Evolutionary conservation across 2,113 vertebrate species (phyloP).

Genomic region (Laterallus jamaicensis): DNA sequence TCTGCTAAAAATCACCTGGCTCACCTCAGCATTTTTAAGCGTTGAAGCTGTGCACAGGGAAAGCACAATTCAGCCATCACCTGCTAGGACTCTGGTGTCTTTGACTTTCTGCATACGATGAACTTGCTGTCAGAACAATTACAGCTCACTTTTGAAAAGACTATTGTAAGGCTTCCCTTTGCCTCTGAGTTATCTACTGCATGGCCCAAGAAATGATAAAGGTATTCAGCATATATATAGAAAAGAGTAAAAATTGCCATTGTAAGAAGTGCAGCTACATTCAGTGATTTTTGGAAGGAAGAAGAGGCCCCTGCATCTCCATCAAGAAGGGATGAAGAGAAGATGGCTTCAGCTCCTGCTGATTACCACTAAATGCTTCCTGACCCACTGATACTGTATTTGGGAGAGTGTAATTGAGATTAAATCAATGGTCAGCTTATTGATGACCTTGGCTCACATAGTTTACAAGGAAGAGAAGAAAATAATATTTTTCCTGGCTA

Average conservation of each 20-base stretch:
- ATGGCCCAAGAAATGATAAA: neutral
- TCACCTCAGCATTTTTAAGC: neutral
- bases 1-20: neutral
- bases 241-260: neutral
- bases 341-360: neutral
- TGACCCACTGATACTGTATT: neutral
- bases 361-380: neutral
- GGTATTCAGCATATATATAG: neutral
- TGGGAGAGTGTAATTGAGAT: neutral
- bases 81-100: neutral
- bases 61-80: neutral
- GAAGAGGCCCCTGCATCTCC: neutral
- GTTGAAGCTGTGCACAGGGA: neutral
- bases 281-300: neutral
- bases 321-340: neutral
- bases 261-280: neutral
- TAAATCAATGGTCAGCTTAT: neutral
- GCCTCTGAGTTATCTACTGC: neutral
- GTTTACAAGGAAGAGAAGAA: neutral
- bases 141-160: neutral
- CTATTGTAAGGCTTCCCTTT: neutral
- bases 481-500: neutral
- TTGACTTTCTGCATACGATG: neutral
- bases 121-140: neutral
- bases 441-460: neutral